These are phyloP conservation scores for Epinotia nisella DNA, from an alignment of 2,888 invertebrate genomes.

Conservation along the genomic window DNA sequence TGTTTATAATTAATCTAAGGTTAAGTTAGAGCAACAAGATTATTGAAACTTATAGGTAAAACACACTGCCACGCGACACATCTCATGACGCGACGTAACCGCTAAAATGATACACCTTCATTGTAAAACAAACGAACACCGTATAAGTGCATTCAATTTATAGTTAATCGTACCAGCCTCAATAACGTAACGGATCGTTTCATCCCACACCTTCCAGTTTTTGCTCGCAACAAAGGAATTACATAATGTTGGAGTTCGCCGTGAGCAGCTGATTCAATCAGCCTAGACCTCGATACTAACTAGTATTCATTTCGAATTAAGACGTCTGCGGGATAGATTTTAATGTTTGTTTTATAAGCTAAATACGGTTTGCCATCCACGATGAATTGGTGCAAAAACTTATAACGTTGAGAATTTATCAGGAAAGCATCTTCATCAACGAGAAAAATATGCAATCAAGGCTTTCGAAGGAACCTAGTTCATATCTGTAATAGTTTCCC, in stretches of 20 bases:
- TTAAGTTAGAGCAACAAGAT: not conserved
- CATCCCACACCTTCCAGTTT: slow-evolving; percentile 41
- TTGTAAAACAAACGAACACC: slow-evolving; percentile 24
- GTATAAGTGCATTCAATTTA: slow-evolving; percentile 31
- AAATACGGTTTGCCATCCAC: too few species aligned
- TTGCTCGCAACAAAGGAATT: slow-evolving; percentile 39
- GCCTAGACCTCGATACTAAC: slow-evolving; percentile 34
- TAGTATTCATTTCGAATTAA: slow-evolving; percentile 21
- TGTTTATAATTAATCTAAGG: too few species aligned
- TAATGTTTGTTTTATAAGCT: not conserved
- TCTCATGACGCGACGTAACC: not conserved
- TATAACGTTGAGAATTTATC: too few species aligned
- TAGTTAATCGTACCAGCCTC: slow-evolving; percentile 26
- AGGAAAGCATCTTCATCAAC: too few species aligned
- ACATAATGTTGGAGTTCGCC: slow-evolving; percentile 33
- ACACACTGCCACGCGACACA: not conserved
- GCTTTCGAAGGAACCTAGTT: too few species aligned
- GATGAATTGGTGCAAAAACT: too few species aligned
- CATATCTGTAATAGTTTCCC: too few species aligned
- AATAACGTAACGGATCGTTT: slow-evolving; percentile 29
- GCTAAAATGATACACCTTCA: slow-evolving; percentile 13
- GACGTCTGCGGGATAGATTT: not conserved
- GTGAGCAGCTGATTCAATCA: slow-evolving; percentile 40
- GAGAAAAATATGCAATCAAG: too few species aligned
- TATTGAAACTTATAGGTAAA: not conserved